Base-by-base conservation (phyloP, 2,888 invertebrate species). In the Drosophila mimetica region DNA sequence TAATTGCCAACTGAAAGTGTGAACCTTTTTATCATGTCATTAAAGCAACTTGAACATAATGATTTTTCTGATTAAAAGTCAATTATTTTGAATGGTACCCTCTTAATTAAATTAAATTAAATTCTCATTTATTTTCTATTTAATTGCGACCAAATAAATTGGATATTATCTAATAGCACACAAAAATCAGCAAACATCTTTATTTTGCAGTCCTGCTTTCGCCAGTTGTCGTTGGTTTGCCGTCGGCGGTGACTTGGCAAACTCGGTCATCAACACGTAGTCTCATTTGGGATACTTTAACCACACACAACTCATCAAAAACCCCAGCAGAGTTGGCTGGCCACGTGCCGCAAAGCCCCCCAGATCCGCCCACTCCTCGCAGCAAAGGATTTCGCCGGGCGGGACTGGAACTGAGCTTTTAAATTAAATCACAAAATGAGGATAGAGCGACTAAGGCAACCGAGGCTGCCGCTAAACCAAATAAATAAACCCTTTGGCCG, bases 361-460 rank as follows among this genome's bases (percentile, higher is more conserved):
- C 36, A 44, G 51, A 57, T 30, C 11, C 51, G 25, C 28, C 46
- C 51, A 42, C 50, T 46, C 39, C 30, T 46, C 36, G n/a, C 22
- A 37, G 47, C 25, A 41, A 53, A 20, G 69, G 74, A 54, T 25
- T 18, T 13, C 6, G 32, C 7, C 4, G 67, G 44, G 44, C 28
- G 70, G 32, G 8, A 18, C 67, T 34, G 46, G 65, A 64, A 36
- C 55, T 65, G 79, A 76, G 86, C 88, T 86, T 75, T 88, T 76
- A 86, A 82, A 82, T 82, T 82, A 82, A 82, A 82, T 88, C 82
- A 88, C 86, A 79, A 80, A 86, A 83, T 75, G 84, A 54, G 86
- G 86, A 82, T 79, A 73, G 72, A 76, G 84, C 71, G 75, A 57
- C 80, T 67, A 53, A 69, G 72, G 77, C 74, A 65, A 63, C 48